These are phyloP conservation scores for Mormoops blainvillei DNA, from an alignment of 2,113 vertebrate species.

Conservation along the genomic window DNA sequence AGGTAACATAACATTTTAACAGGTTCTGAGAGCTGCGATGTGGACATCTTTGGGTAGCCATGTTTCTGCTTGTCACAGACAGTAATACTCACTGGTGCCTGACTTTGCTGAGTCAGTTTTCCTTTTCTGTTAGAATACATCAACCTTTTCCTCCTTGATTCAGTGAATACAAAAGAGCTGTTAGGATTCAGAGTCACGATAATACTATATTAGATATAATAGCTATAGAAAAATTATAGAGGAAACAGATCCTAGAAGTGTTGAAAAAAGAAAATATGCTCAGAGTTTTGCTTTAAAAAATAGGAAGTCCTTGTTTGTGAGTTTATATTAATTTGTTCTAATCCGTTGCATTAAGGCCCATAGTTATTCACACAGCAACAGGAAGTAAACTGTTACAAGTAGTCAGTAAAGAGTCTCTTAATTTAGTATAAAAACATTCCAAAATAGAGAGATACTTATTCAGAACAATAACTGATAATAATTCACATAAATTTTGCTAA, in stretches of 20 bases:
- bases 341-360: constrained; percentile 39
- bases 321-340: constrained; percentile 60
- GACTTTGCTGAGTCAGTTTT: background rate
- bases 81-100: background rate
- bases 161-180: constrained; percentile 2
- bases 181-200: constrained; percentile 6
- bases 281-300: constrained; percentile 50
- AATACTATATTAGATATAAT: constrained; percentile 24
- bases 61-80: background rate
- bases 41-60: background rate
- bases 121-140: constrained; percentile 41
- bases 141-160: background rate
- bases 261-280: background rate
- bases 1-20: background rate
- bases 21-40: background rate
- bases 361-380: constrained; percentile 47
- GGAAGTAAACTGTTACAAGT: background rate
- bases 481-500: constrained; percentile 31
- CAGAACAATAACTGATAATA: background rate
- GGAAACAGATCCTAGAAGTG: constrained; percentile 45
- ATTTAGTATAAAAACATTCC: background rate
- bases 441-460: background rate
- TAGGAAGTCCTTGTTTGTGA: background rate
- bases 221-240: constrained; percentile 38
- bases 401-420: background rate